Base-by-base conservation (phyloP, 2,113 vertebrate species). In the Oreochromis spilurus region DNA sequence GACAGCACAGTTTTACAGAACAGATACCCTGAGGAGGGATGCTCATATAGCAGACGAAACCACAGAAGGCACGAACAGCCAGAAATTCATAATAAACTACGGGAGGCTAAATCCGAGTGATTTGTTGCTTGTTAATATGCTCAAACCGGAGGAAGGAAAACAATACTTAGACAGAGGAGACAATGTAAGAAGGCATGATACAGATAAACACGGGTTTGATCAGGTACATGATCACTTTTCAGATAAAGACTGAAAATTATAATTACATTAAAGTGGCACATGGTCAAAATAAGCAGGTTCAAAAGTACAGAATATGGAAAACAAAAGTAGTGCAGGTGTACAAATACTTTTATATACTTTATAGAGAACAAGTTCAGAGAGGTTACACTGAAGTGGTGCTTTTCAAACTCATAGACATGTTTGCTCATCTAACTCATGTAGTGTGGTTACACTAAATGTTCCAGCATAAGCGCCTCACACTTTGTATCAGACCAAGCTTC, bases 1-100 rank as follows among this genome's bases (percentile, higher is more conserved):
- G 53, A 81, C 58, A 52, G 62, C 19, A 57, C 78, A 48, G 52
- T 79, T 85, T 48, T 57, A 84, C 77, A 62, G 85, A 90, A 88
- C 85, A 92, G 90, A 85, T 82, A 52, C 72, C 54, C 67, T 19
- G 62, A 58, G 79, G 84, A 72, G 79, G n/a, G 34, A 77, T 81
- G 86, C 82, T 86, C 83, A 48, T 60, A 34, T 26, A 84, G 48
- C 88, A 91, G 90, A 93, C 72, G 90, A 91, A 75, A 24, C 48
- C 88, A 88, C 89, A 92, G 89, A 95, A 85, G 91, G 93, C 86
- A 80, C 67, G 52, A 92, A 90, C 88, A 90, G 87, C 75, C 48
- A 90, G 79, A 84, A 86, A 86, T 88, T 91, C 88, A 91, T 80
- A 70, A 89, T 92, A 87, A 93, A 92, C 89, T 81, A 86, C 77